Conservation (phyloP, 2,797 vertebrate genomes). For the Distichodus sexfasciatus region DNA sequence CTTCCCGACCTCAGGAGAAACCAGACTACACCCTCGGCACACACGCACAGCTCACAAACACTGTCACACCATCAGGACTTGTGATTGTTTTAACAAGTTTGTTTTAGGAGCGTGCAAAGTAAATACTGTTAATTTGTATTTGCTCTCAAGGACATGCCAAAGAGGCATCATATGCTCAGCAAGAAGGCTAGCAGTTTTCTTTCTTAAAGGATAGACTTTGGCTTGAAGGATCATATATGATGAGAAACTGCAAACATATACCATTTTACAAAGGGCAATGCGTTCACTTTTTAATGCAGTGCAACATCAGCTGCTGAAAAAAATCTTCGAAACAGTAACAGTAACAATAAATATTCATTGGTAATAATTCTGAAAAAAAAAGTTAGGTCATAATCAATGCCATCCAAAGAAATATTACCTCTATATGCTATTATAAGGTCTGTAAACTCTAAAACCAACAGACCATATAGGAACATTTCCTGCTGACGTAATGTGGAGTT, state of each 20-base stretch:
- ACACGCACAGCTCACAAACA: slow-evolving; percentile 2
- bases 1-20: background rate
- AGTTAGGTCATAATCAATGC: no score
- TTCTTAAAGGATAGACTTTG: background rate
- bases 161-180: slow-evolving; percentile 8
- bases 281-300: no score
- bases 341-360: no score
- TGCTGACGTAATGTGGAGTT: background rate
- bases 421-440: background rate
- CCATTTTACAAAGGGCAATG: no score
- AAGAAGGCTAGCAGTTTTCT: background rate
- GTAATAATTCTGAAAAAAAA: no score
- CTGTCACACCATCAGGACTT: slow-evolving; percentile 37
- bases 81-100: slow-evolving; percentile 40
- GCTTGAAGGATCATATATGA: no score
- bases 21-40: slow-evolving; percentile 30
- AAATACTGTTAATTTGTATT: slow-evolving; percentile 46
- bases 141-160: slow-evolving; percentile 32
- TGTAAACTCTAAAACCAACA: background rate
- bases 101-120: slow-evolving; percentile 31
- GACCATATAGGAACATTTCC: no score
- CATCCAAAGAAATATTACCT: background rate
- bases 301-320: no score
- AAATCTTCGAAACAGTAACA: no score
- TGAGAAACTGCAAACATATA: no score